Evolutionary conservation across 2,888 invertebrate genomes (phyloP).

Genomic region (Rhamphomyia laevipes): DNA sequence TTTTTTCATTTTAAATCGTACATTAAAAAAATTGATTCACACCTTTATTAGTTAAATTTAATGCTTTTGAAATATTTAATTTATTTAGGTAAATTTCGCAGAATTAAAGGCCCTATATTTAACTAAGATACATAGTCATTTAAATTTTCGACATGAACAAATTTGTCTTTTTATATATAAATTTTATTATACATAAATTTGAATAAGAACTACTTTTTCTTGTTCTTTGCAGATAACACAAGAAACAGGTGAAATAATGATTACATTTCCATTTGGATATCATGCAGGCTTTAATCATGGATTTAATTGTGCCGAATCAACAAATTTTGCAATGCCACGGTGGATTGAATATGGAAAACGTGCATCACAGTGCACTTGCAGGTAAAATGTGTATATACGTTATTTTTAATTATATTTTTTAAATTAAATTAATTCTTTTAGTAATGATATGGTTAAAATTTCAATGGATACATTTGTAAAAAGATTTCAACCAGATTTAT

Average conservation of each 20-base stretch:
- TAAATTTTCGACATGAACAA: too few relatives aligned
- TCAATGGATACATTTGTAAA: slow-evolving; percentile 99
- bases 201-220: slow-evolving; percentile 1
- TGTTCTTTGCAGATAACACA: slow-evolving; percentile 69
- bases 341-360: slow-evolving; percentile 99
- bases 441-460: slow-evolving; percentile 93
- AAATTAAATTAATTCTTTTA: slow-evolving; percentile 24
- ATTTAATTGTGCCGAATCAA: slow-evolving; percentile 97
- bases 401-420: not conserved
- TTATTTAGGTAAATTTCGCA: too few relatives aligned
- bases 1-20: too few relatives aligned
- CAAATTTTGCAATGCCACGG: slow-evolving; percentile 92
- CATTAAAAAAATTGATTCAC: too few relatives aligned
- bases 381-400: slow-evolving; percentile 23
- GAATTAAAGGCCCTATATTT: too few relatives aligned
- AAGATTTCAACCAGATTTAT: slow-evolving; percentile 78
- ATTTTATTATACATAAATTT: not conserved
- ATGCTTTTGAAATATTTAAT: too few relatives aligned
- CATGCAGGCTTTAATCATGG: slow-evolving; percentile 98
- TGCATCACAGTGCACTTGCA: slow-evolving; percentile 75
- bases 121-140: too few relatives aligned
- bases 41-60: too few relatives aligned
- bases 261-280: slow-evolving; percentile 98
- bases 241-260: slow-evolving; percentile 94
- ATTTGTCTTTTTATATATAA: too few relatives aligned